Evolutionary conservation across 2,888 invertebrate species (phyloP), one percentile per base, ranked within the genome.

Genomic region (Danaus chrysippus): DNA sequence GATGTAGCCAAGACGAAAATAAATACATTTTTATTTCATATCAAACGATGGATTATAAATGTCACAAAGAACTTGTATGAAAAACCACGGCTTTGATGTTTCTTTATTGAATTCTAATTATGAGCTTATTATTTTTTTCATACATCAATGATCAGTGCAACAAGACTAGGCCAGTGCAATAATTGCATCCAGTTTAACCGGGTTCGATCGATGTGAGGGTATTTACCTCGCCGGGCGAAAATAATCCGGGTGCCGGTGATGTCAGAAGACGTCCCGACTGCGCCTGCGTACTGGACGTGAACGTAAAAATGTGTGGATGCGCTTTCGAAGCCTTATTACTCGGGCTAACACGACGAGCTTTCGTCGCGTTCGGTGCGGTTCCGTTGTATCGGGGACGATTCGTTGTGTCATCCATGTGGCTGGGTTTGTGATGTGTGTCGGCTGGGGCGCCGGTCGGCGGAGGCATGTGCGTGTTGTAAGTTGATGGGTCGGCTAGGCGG

Each of bases 161-260:
- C 76, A 77, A 81, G 82, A 86, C 82, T 87, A 83, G 87, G 87
- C 74, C 87, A 87, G 84, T 90, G 90, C 90, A 89, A 89, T 90
- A 86, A 89, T 88, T 91, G 90, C 90, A 90, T 87, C 81, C 84
- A 88, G 86, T 89, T 87, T 86, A 88, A 87, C 87, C 84, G 83
- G 86, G 83, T 78, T 75, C 87, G 90, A 91, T 90, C 90, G 89
- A 91, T 91, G 86, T 85, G 88, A 88, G 90, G 90, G 89, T 91
- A 90, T 90, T 90, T 91, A 91, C 90, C 90, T 89, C 90, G 87
- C 82, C 84, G 86, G 86, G 88, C 84, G 81, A 90, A 91, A 91
- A 91, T 90, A 91, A 88, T 89, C 90, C 86, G 88, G 86, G 88
- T 85, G 81, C 81, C 83, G 85, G 87, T 89, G 90, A 87, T 88